A percentile compares a stretch with the other conserved stretches of the same genome.
Conservation (phyloP, 2,797 vertebrate species). For the Cyprinella venusta region DNA sequence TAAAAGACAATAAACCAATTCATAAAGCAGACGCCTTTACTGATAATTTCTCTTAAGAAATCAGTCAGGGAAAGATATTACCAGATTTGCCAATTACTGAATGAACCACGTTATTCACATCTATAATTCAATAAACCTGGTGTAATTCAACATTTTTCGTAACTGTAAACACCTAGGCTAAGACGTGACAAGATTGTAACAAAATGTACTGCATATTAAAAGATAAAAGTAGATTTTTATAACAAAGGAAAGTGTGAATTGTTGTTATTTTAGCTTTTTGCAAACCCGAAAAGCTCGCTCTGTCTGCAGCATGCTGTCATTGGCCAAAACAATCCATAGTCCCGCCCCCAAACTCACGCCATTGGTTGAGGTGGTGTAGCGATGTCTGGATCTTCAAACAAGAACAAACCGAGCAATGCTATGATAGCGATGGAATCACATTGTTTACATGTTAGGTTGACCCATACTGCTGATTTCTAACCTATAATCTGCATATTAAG, state of each 20-base stretch:
- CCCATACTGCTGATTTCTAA: not conserved
- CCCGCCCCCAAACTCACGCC: not conserved
- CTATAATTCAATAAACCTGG: not conserved
- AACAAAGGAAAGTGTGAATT: not conserved
- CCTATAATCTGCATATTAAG: not conserved
- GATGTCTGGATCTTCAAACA: too few species aligned
- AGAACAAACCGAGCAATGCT: not conserved
- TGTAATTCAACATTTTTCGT: not conserved
- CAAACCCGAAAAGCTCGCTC: not conserved
- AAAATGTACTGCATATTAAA: not conserved
- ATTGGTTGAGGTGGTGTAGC: not conserved
- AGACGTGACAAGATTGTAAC: not conserved
- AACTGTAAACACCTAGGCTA: not conserved
- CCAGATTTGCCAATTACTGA: slow-evolving; percentile 41
- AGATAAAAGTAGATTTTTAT: not conserved
- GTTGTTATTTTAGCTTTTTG: not conserved
- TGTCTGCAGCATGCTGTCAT: not conserved
- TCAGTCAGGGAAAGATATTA: slow-evolving; percentile 12
- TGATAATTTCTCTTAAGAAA: slow-evolving; percentile 43
- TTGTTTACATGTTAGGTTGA: not conserved
- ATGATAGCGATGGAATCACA: not conserved
- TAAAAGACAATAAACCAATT: slow-evolving; percentile 77
- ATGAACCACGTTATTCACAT: slow-evolving; percentile 27
- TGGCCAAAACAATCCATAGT: not conserved
- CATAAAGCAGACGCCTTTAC: slow-evolving; percentile 48